Evolutionary conservation across 1,140 invertebrate genomes (phyloP).

Genomic region (Anastrepha obliqua): DNA sequence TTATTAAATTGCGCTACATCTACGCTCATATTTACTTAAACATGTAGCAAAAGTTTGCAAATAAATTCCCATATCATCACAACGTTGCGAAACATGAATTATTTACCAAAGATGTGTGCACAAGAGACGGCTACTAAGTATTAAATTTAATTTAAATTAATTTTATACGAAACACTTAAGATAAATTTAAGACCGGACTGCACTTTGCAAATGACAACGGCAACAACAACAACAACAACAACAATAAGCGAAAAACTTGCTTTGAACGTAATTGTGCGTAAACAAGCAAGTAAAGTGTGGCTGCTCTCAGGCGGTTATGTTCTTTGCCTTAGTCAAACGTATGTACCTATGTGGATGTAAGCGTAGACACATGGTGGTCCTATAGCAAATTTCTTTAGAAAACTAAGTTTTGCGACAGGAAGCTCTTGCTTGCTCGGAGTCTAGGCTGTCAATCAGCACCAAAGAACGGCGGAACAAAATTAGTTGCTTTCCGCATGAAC

Average conservation of each 20-base stretch:
- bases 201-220: not conserved
- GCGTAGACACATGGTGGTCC: not conserved
- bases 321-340: not conserved
- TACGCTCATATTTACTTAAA: not conserved
- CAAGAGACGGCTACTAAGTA: not conserved
- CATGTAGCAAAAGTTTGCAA: not conserved
- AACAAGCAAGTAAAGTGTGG: not conserved
- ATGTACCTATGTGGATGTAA: not conserved
- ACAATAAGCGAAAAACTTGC: not conserved
- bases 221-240: not conserved
- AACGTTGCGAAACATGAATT: not conserved
- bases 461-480: too few relatives aligned
- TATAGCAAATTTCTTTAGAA: too few relatives aligned
- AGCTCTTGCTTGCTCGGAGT: too few relatives aligned
- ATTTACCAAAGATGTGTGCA: not conserved
- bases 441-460: too few relatives aligned
- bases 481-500: too few relatives aligned
- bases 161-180: not conserved
- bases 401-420: too few relatives aligned
- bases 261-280: slow-evolving; percentile 37
- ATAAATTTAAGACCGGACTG: not conserved
- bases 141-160: slow-evolving; percentile 50
- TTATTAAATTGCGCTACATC: slow-evolving; percentile 2
- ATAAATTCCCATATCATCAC: not conserved
- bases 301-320: too few relatives aligned